phyloP scores from a whole-genome alignment of 2,113 vertebrate genomes.

The Lathamus discolor region DNA sequence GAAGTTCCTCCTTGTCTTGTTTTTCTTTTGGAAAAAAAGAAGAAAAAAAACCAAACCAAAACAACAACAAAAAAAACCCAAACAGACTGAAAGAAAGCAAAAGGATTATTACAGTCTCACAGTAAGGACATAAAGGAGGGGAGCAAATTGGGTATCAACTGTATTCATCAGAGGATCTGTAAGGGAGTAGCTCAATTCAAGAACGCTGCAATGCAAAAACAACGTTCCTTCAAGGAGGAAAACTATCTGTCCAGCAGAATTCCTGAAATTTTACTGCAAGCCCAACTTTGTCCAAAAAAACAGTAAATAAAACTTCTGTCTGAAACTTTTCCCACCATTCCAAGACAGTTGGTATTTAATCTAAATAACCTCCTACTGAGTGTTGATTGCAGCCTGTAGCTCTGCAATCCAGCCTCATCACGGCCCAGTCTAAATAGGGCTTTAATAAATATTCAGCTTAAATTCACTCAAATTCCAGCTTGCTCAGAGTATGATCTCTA shows the following conservation, averaged over 20 bases:
- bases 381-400: constrained; percentile 26
- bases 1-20: background rate
- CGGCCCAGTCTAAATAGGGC: constrained; percentile 7
- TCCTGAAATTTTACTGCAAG: constrained; percentile 37
- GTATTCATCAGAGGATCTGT: background rate
- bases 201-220: background rate
- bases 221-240: background rate
- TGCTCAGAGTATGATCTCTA: background rate
- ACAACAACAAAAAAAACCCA: background rate
- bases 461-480: constrained; percentile 40
- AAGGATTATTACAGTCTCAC: constrained; percentile 38
- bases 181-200: constrained; percentile 2
- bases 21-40: background rate
- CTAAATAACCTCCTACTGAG: constrained; percentile 67
- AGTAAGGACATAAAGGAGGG: constrained; percentile 21
- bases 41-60: background rate
- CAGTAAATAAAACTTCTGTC: constrained; percentile 56
- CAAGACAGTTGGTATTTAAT: constrained; percentile 62
- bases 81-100: constrained; percentile 14
- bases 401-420: constrained; percentile 36
- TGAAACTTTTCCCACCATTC: constrained; percentile 63
- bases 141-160: background rate
- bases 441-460: constrained; percentile 40
- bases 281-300: background rate
- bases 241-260: constrained; percentile 18